A percentile compares a stretch with the other conserved stretches of the same genome.
Evolutionary conservation across 2,113 vertebrate genomes (phyloP).

Genomic region (Thryonomys swinderianus): DNA sequence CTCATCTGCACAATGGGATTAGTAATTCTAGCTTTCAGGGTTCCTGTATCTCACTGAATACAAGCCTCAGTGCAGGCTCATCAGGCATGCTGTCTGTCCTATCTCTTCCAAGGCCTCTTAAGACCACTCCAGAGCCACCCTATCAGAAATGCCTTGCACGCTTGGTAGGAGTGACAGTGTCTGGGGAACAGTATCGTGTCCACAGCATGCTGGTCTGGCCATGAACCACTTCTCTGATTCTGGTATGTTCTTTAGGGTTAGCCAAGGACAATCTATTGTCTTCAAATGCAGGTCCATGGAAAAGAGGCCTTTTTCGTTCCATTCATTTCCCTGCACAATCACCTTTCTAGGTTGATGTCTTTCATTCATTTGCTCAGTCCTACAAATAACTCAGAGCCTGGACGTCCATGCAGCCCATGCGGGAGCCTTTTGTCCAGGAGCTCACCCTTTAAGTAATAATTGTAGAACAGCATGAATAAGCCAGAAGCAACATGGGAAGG

Average conservation of each 20-base stretch:
- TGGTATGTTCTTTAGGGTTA: neutral
- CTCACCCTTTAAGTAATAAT: neutral
- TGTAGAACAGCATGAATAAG: neutral
- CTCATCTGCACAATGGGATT: neutral
- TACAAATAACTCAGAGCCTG: neutral
- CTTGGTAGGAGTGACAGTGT: neutral
- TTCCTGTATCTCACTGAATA: neutral
- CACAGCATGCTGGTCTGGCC: neutral
- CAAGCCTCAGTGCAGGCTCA: neutral
- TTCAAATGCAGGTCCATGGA: neutral
- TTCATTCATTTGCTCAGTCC: neutral
- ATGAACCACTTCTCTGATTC: neutral
- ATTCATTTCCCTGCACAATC: neutral
- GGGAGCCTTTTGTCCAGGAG: neutral
- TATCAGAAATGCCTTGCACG: neutral
- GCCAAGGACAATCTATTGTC: neutral
- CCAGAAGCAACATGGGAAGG: neutral
- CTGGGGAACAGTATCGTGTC: neutral
- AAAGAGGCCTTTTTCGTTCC: neutral
- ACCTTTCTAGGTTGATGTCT: neutral
- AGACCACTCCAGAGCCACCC: neutral
- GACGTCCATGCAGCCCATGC: neutral
- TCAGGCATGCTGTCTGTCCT: neutral
- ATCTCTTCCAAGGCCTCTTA: neutral
- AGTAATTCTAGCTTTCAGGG: neutral